Evolutionary conservation across 1,140 invertebrate species (phyloP), one percentile per base, ranked within the genome.

Genomic region (Drosophila novamexicana): DNA sequence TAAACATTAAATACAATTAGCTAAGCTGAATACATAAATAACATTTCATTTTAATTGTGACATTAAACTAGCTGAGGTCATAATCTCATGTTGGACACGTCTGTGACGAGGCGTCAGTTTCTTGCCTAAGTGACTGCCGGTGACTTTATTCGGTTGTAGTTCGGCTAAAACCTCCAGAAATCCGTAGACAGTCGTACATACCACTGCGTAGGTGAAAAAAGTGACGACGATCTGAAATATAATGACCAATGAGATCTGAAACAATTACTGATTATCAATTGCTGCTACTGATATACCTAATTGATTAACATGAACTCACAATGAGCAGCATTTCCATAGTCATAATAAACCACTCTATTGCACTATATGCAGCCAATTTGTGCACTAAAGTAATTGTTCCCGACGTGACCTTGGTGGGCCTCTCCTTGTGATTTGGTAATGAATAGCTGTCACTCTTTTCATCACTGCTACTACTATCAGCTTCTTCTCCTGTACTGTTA

Each of bases 191-290:
- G 36, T 7, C 2, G 63, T 3, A 22, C 75, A 82, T 7, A 86
- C 52, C 22, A 79, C 1, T 18, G 59, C 7, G 40, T 86, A 86
- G 6, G 63, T 47, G 10, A 39, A 7, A n/a, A 69, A 16, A 7
- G 76, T 83, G 16, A 61, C 7, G 6, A 50, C 14, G 14, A 88
- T 42, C 79, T 86, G 83, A 77, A 86, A 82, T 56, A 77, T 39
- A 79, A 86, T 82, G 61, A 79, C 45, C 76, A 78, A 69, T 69
- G 42, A 76, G 52, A 86, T 73, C 82, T 86, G 47, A 71, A 81
- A 76, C 47, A 81, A 77, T 76, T 49, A 39, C 9, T 16, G 58
- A 58, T 75, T 58, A 70, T 47, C 10, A 62, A 50, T 44, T 32
- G 57, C 18, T 16, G 45, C n/a, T 18, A 37, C 36, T 36, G 5